These are phyloP conservation scores for Nebria brevicollis DNA, from an alignment of 2,888 invertebrate species.

Conservation along the genomic window DNA sequence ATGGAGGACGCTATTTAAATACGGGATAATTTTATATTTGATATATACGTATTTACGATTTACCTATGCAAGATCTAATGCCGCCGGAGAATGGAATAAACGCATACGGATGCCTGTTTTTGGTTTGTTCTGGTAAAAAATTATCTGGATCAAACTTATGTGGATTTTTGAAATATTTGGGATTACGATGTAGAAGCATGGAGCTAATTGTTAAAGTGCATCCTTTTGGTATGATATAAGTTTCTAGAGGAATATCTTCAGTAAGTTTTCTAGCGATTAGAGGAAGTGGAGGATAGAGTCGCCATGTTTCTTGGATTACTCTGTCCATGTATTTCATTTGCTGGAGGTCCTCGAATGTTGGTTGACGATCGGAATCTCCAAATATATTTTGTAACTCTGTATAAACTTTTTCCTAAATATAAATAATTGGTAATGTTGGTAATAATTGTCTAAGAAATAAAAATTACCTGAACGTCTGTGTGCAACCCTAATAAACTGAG, in stretches of 20 bases:
- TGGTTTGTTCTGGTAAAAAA: slow-evolving; percentile 76
- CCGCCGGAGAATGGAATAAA: slow-evolving; percentile 81
- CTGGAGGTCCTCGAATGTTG: slow-evolving; percentile 52
- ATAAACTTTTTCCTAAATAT: slow-evolving; percentile 48
- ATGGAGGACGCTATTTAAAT: neutral
- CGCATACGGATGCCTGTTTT: slow-evolving; percentile 77
- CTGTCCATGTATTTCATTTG: slow-evolving; percentile 54
- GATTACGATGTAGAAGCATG: slow-evolving; percentile 69
- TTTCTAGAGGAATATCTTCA: slow-evolving; percentile 51
- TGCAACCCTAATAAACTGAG: slow-evolving; percentile 52
- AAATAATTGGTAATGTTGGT: neutral
- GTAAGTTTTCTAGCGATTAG: slow-evolving; percentile 49
- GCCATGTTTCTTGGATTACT: slow-evolving; percentile 55
- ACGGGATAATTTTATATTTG: neutral
- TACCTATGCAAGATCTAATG: slow-evolving; percentile 77
- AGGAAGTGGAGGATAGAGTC: slow-evolving; percentile 54
- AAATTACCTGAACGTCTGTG: slow-evolving; percentile 50
- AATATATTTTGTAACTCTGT: slow-evolving; percentile 49
- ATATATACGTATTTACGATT: slow-evolving; percentile 50
- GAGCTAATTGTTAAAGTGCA: slow-evolving; percentile 49
- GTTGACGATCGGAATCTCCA: slow-evolving; percentile 49
- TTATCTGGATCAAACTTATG: slow-evolving; percentile 76
- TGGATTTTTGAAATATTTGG: slow-evolving; percentile 72
- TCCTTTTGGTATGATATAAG: slow-evolving; percentile 50
- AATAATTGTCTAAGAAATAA: neutral